Conservation (phyloP, 2,797 vertebrate genomes). For the Picus viridis region DNA sequence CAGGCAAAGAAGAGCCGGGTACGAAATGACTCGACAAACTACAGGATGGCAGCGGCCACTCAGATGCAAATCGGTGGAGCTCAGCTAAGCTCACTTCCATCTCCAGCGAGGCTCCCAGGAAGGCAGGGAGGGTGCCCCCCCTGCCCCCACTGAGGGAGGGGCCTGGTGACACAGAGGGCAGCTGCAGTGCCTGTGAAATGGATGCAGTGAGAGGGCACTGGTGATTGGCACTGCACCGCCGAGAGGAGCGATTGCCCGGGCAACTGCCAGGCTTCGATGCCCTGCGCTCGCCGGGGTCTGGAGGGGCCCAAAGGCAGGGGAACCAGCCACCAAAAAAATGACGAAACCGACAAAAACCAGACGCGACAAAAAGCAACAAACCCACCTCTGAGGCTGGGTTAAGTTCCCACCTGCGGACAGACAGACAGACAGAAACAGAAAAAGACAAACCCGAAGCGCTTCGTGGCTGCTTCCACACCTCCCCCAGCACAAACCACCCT, state of each 20-base stretch:
- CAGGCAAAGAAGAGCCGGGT: neutral
- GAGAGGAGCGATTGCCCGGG: neutral
- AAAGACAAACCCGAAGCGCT: neutral
- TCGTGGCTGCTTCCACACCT: neutral
- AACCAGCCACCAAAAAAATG: neutral
- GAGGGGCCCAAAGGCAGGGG: neutral
- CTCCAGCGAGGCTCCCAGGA: slow-evolving; percentile 28
- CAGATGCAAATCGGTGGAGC: neutral
- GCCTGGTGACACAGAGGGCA: slow-evolving; percentile 55
- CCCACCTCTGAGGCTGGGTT: neutral
- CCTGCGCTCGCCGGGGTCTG: neutral
- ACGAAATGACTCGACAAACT: neutral
- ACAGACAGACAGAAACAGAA: neutral
- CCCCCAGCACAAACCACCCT: neutral
- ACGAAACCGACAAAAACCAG: too few species aligned
- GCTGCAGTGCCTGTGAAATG: slow-evolving; percentile 31
- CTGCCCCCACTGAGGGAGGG: neutral
- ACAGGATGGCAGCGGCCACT: accelerated
- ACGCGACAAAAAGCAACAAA: neutral
- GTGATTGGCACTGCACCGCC: slow-evolving; percentile 71
- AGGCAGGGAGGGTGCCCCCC: slow-evolving; percentile 7
- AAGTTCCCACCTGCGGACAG: neutral
- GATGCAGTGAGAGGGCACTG: slow-evolving; percentile 58
- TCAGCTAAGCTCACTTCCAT: neutral
- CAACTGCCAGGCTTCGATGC: neutral